Conservation (phyloP, 2,888 invertebrate species). For the Imbricaverruca yamaguchii region DNA sequence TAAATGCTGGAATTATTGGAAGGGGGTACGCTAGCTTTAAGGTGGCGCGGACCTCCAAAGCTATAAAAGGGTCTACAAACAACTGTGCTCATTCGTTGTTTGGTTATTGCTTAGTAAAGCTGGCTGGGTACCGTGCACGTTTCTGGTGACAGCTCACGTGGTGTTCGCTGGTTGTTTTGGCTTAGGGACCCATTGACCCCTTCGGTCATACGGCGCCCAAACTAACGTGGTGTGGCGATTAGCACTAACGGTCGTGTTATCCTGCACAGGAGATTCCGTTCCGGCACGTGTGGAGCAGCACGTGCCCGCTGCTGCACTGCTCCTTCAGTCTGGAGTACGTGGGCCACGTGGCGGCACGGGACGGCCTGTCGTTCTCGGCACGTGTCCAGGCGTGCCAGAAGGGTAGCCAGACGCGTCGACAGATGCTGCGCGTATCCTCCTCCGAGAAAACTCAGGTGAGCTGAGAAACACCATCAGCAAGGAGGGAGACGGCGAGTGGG, state of each 20-base stretch:
- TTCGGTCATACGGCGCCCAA: neutral
- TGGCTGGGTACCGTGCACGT: neutral
- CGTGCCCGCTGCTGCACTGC: slow-evolving; percentile 66
- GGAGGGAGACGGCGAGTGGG: too few species aligned
- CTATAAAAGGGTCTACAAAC: neutral
- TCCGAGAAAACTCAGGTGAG: neutral
- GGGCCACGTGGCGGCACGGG: neutral
- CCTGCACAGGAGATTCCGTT: slow-evolving; percentile 56
- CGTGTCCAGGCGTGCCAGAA: neutral
- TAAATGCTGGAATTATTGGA: too few species aligned
- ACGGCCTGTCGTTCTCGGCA: neutral
- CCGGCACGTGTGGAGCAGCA: slow-evolving; percentile 75
- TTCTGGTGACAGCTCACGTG: neutral
- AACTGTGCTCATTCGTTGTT: neutral
- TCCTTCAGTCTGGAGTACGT: slow-evolving; percentile 55
- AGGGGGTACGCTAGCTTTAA: too few species aligned
- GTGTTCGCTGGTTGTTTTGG: too few species aligned
- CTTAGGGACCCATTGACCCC: neutral
- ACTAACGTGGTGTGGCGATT: neutral
- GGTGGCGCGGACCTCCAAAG: too few species aligned
- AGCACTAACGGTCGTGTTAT: neutral
- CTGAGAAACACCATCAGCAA: too few species aligned
- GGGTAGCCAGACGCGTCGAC: neutral
- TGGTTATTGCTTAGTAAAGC: neutral
- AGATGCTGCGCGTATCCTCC: neutral